Evolutionary conservation across 2,888 invertebrate genomes (phyloP).

Genomic region (Tachystola acroxantha): DNA sequence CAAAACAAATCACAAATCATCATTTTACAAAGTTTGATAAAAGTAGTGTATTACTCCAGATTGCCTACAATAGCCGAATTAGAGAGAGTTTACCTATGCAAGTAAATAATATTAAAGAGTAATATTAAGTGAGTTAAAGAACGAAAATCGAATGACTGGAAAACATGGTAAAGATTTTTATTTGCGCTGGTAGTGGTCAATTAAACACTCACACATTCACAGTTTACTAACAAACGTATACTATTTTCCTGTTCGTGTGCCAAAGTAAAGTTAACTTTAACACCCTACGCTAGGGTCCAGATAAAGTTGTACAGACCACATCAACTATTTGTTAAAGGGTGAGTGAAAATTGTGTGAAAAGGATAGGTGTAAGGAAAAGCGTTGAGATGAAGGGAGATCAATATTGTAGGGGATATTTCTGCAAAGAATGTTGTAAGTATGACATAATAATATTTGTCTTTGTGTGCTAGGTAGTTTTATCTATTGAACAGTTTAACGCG

Average conservation of each 20-base stretch:
- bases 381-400: constrained; percentile 20
- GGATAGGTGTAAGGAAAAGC: constrained; percentile 20
- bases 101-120: too few species aligned
- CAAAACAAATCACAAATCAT: too few species aligned
- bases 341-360: constrained; percentile 30
- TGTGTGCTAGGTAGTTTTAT: too few species aligned
- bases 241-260: constrained; percentile 10
- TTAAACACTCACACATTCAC: constrained; percentile 51
- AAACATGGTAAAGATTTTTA: constrained; percentile 9
- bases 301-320: constrained; percentile 10
- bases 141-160: constrained; percentile 5
- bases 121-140: too few species aligned
- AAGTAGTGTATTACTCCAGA: too few species aligned
- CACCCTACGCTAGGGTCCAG: accelerated
- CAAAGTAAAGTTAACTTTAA: constrained; percentile 22
- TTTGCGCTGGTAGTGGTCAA: constrained; percentile 39
- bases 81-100: too few species aligned
- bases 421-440: neutral
- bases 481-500: too few species aligned
- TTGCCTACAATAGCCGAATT: too few species aligned
- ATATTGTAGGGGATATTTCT: constrained; percentile 12
- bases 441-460: neutral
- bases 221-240: constrained; percentile 14
- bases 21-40: too few species aligned
- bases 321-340: constrained; percentile 30